Evolutionary conservation across 1,140 invertebrate genomes (phyloP).

Genomic region (Belonocnema kinseyi): DNA sequence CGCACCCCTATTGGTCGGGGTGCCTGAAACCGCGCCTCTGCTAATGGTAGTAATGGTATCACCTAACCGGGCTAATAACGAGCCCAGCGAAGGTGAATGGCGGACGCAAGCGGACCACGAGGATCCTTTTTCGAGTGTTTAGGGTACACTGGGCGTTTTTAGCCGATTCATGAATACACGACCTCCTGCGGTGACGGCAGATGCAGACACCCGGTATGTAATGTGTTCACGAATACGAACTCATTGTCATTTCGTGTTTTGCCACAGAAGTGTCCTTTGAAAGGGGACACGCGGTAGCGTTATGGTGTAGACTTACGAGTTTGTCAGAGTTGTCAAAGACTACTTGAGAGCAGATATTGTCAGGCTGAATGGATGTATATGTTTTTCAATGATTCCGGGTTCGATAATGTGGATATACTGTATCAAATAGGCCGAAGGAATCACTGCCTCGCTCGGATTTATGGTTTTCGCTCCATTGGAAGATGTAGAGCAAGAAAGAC

Average conservation of each 20-base stretch:
- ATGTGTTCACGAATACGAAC: conserved; percentile 46
- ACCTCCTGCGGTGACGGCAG: conserved; percentile 70
- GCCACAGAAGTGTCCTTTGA: conserved; percentile 73
- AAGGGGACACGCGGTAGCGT: conserved; percentile 59
- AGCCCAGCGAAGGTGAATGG: conserved; percentile 51
- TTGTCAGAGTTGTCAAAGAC: conserved; percentile 43
- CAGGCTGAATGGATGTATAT: conserved; percentile 36
- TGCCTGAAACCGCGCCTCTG: conserved; percentile 34
- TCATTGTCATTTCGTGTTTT: conserved; percentile 66
- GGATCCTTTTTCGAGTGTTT: conserved; percentile 54
- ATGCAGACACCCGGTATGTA: conserved; percentile 66
- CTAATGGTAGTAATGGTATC: conserved; percentile 56
- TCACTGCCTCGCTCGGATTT: neutral
- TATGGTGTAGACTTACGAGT: conserved; percentile 62
- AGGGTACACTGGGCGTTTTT: conserved; percentile 49
- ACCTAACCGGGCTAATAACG: conserved; percentile 54
- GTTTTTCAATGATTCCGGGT: conserved; percentile 43
- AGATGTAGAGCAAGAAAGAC: neutral
- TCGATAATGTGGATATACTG: conserved; percentile 32
- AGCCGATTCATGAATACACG: conserved; percentile 50
- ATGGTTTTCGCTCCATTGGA: neutral
- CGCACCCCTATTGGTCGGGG: conserved; percentile 41
- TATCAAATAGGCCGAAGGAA: neutral
- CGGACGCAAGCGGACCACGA: conserved; percentile 22
- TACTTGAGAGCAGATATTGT: conserved; percentile 37